phyloP scores from a whole-genome alignment of 1,140 invertebrate species.

The Listronotus oregonensis region DNA sequence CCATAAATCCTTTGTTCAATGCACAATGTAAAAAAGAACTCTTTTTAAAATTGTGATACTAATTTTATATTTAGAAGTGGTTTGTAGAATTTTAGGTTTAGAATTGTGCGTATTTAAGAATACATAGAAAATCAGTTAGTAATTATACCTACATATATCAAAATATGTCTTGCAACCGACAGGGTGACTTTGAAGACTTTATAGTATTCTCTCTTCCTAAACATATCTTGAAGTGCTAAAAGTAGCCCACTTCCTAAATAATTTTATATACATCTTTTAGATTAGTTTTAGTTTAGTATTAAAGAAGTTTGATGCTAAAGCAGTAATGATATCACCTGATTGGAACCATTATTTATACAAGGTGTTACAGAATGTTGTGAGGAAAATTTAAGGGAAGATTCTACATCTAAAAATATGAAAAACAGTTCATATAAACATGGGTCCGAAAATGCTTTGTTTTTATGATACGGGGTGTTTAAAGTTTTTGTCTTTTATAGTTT shows the following conservation, averaged over 20 bases:
- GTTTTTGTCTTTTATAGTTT: no score
- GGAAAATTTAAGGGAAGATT: no score
- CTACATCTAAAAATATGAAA: no score
- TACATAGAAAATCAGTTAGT: background rate
- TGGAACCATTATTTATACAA: no score
- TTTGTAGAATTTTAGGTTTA: conserved; percentile 30
- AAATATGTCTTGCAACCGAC: conserved; percentile 2
- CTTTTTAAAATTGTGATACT: conserved; percentile 36
- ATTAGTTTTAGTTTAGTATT: background rate
- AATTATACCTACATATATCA: background rate
- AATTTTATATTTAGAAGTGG: conserved; percentile 32
- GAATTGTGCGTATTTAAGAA: conserved; percentile 16
- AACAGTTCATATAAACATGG: no score
- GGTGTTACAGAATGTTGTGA: no score
- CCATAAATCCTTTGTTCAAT: no score
- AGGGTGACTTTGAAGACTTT: conserved; percentile 3
- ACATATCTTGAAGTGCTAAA: conserved; percentile 3
- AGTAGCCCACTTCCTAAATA: background rate
- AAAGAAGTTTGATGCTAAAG: no score
- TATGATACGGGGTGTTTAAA: no score
- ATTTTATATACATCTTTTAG: background rate
- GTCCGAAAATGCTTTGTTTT: no score
- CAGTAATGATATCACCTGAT: no score
- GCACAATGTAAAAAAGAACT: conserved; percentile 25
- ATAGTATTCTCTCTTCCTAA: background rate